Base-by-base conservation (phyloP, 2,888 invertebrate species). In the Andricus curvator region DNA sequence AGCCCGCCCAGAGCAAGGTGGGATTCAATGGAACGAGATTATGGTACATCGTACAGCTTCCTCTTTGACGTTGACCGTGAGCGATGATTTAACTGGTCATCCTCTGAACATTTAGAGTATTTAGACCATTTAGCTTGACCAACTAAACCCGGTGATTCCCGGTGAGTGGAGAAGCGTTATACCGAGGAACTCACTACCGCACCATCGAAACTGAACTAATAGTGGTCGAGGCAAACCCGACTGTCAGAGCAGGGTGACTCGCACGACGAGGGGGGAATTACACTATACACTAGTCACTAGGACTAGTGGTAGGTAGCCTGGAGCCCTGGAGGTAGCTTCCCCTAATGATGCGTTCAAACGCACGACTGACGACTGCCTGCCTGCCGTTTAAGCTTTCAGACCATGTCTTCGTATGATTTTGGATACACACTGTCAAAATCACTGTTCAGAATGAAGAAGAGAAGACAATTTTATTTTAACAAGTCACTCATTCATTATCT, bases 151-250 rank as follows among this genome's bases (percentile, higher is more conserved):
- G 82, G 82, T 78, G 86, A 86, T 85, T 88, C 85, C 79, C 84
- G 83, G 82, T 77, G 86, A 86, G 85, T 87, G 85, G 88, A 86
- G 80, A 87, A 85, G 87, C 87, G 88, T 88, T 85, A 86, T 85
- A 86, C 85, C 88, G 89, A 86, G 86, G 85, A 88, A 89, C 89
- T 87, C 87, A 89, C 89, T 88, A 86, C 87, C 87, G 87, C 89
- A 89, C 89, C 90, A 90, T 89, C 90, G 85, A 88, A 91, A 89
- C 85, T 86, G 86, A 89, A 90, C 90, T 91, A 91, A 90, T 90
- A 90, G 89, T 89, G 84, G 86, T 87, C 86, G 85, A 82, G 86
- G 86, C 87, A 84, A 83, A 87, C 84, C 84, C 86, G 88, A 87
- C 89, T 87, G 88, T 88, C 88, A 86, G 86, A 84, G 83, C 87